Evolutionary conservation across 2,113 vertebrate species (phyloP).

Genomic region (Podarcis muralis): DNA sequence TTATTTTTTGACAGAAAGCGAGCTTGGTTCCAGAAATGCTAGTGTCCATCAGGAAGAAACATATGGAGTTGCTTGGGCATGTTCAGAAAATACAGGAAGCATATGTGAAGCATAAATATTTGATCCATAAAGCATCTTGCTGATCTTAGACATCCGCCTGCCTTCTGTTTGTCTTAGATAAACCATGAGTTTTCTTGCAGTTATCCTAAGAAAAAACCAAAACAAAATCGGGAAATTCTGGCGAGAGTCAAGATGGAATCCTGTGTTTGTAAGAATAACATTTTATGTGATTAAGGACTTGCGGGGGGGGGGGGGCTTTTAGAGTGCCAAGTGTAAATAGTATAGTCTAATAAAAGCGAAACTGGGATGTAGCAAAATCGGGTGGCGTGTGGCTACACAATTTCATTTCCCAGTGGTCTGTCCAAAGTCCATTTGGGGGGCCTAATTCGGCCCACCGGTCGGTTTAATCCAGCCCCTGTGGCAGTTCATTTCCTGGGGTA

Average conservation of each 20-base stretch:
- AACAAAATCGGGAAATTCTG: neutral
- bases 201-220: neutral
- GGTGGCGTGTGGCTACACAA: neutral
- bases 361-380: conserved; percentile 22
- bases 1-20: neutral
- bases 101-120: neutral
- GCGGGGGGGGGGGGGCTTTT: neutral
- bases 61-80: neutral
- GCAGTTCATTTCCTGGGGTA: too few species aligned
- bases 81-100: neutral
- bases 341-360: neutral
- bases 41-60: neutral
- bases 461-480: too few species aligned
- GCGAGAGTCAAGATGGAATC: neutral
- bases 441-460: too few species aligned
- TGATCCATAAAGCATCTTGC: neutral
- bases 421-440: too few species aligned
- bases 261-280: neutral
- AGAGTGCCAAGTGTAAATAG: neutral
- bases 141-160: neutral
- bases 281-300: neutral
- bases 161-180: neutral
- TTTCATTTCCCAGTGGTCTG: neutral
- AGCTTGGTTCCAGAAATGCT: neutral
- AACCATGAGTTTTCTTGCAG: neutral